phyloP scores from a whole-genome alignment of 2,113 vertebrate genomes.

The Burhinus bistriatus region DNA sequence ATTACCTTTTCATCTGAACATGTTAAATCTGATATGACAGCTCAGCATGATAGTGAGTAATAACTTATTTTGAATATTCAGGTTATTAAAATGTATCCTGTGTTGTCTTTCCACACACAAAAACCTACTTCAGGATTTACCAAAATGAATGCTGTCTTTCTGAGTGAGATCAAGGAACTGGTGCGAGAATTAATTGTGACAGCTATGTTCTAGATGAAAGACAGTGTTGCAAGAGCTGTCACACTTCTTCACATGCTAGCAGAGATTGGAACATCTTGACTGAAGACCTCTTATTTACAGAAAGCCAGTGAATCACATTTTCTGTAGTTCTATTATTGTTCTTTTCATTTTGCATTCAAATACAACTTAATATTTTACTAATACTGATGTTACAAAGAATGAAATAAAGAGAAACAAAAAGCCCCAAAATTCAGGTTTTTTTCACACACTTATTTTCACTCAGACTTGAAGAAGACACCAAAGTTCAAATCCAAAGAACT shows the following conservation, averaged over 20 bases:
- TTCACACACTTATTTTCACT: neutral
- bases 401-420: neutral
- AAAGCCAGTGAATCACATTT: neutral
- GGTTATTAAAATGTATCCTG: constrained; percentile 23
- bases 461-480: neutral
- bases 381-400: neutral
- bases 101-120: constrained; percentile 14
- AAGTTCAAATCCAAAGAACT: neutral
- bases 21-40: constrained; percentile 3
- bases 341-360: neutral
- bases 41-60: constrained; percentile 29
- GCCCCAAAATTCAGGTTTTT: neutral
- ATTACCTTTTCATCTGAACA: constrained; percentile 11
- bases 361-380: neutral
- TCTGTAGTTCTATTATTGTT: neutral
- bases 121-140: neutral
- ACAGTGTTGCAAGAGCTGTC: neutral
- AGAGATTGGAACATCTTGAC: neutral
- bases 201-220: constrained; percentile 14
- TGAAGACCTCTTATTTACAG: constrained; percentile 31
- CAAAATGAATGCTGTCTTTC: neutral
- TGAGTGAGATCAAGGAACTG: neutral
- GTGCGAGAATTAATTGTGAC: constrained; percentile 31
- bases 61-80: constrained; percentile 35
- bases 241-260: neutral